These are phyloP conservation scores for Brachypteracias leptosomus DNA, from an alignment of 2,113 vertebrate species.

Conservation along the genomic window DNA sequence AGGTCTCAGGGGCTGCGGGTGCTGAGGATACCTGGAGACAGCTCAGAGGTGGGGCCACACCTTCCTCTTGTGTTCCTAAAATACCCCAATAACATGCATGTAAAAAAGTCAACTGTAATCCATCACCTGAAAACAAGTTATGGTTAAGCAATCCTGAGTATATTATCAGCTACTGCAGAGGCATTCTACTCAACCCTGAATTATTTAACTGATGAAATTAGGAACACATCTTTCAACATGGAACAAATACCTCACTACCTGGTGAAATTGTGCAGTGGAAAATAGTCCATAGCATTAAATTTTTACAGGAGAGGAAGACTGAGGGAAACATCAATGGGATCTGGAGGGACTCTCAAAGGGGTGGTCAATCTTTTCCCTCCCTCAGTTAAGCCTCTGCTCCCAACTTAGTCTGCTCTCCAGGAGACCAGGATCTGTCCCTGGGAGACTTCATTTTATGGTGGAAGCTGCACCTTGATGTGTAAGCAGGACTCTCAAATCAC, in stretches of 20 bases:
- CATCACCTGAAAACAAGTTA: background rate
- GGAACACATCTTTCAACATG: background rate
- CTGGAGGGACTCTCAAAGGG: rapidly evolving
- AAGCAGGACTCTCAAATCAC: rapidly evolving
- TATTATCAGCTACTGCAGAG: background rate
- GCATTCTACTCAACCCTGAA: background rate
- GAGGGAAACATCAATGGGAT: background rate
- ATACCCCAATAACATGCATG: background rate
- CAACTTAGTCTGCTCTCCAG: background rate
- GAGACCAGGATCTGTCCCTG: background rate
- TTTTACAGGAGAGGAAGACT: background rate
- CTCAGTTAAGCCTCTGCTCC: background rate
- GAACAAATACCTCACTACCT: background rate
- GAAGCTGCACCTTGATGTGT: background rate
- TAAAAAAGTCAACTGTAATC: background rate
- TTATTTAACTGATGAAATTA: background rate
- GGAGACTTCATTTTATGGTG: background rate
- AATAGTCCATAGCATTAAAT: rapidly evolving
- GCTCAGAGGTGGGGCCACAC: background rate
- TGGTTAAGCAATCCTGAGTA: background rate
- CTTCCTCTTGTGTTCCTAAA: background rate
- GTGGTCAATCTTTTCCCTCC: background rate
- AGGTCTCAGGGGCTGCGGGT: background rate
- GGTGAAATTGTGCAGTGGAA: background rate
- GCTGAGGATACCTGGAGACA: background rate